phyloP scores from a whole-genome alignment of 2,797 vertebrate genomes.

The Euthynnus affinis region DNA sequence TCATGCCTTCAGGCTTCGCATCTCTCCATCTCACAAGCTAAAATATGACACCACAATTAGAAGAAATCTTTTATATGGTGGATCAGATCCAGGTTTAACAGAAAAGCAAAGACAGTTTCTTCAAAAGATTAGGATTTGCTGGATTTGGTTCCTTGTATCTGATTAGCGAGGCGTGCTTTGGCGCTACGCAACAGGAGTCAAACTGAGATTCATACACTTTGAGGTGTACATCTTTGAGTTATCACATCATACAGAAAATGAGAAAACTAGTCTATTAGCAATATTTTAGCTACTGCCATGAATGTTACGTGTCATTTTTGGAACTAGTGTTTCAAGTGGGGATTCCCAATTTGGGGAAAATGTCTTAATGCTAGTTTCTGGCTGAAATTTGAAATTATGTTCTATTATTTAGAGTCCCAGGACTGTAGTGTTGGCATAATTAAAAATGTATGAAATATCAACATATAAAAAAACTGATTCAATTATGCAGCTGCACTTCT shows the following conservation, averaged over 20 bases:
- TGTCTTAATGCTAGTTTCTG: no score
- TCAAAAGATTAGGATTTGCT: constrained; percentile 23
- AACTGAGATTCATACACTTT: not conserved
- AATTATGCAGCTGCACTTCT: not conserved
- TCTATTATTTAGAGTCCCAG: not conserved
- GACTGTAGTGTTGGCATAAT: no score
- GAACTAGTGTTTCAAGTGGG: no score
- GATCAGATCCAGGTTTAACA: constrained; percentile 27
- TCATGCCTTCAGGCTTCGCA: constrained; percentile 38
- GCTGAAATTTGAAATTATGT: not conserved
- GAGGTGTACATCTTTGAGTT: not conserved
- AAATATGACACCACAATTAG: constrained; percentile 47
- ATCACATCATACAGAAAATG: constrained; percentile 23
- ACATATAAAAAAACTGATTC: not conserved
- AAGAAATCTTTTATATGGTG: constrained; percentile 15
- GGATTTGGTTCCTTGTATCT: constrained; percentile 29
- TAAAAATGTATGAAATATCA: no score
- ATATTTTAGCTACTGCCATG: not conserved
- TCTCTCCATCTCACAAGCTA: constrained; percentile 37
- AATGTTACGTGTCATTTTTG: not conserved
- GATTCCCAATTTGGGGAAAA: no score
- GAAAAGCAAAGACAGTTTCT: constrained; percentile 18
- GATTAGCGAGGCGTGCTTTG: constrained; percentile 25
- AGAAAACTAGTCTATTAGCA: constrained; percentile 4
- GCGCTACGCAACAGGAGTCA: constrained; percentile 22